These are phyloP conservation scores for Strigamia transsilvanica DNA, from an alignment of 2,888 invertebrate species.

Conservation along the genomic window DNA sequence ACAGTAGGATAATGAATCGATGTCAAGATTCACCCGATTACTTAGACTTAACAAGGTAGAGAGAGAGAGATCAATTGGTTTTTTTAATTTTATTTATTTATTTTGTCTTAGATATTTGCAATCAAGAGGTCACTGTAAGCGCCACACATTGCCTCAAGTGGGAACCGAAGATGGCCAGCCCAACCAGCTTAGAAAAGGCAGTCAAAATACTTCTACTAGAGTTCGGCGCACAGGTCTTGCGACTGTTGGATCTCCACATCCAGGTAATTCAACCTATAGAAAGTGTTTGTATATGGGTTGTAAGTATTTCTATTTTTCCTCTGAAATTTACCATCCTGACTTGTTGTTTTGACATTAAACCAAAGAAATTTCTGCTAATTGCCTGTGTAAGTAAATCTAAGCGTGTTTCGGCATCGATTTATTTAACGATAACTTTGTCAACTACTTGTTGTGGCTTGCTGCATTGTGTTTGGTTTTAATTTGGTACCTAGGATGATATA, in stretches of 20 bases:
- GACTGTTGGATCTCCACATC: constrained; percentile 77
- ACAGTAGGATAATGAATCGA: constrained; percentile 55
- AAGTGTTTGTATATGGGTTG: background rate
- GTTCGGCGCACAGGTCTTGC: constrained; percentile 82
- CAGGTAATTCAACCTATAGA: constrained; percentile 56
- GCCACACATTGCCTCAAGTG: constrained; percentile 77
- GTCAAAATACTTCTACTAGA: constrained; percentile 66
- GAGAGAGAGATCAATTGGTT: no score
- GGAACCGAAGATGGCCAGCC: constrained; percentile 72
- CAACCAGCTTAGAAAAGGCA: constrained; percentile 67
- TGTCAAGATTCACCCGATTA: constrained; percentile 68
- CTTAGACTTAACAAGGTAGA: constrained; percentile 67
- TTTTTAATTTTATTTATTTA: constrained; percentile 4
- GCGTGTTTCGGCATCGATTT: no score
- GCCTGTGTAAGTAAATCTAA: no score
- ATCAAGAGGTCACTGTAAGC: constrained; percentile 76
- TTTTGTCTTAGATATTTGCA: constrained; percentile 75
- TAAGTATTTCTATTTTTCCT: no score
- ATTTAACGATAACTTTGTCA: no score
- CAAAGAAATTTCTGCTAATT: no score
- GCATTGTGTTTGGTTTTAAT: no score
- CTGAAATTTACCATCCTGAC: no score
- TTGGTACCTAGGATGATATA: no score
- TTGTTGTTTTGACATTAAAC: no score
- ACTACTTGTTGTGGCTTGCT: no score